Percentiles rank a stretch among this genome's conserved stretches.
Conservation (phyloP, 2,888 invertebrate species). For the Tethea ocularis region DNA sequence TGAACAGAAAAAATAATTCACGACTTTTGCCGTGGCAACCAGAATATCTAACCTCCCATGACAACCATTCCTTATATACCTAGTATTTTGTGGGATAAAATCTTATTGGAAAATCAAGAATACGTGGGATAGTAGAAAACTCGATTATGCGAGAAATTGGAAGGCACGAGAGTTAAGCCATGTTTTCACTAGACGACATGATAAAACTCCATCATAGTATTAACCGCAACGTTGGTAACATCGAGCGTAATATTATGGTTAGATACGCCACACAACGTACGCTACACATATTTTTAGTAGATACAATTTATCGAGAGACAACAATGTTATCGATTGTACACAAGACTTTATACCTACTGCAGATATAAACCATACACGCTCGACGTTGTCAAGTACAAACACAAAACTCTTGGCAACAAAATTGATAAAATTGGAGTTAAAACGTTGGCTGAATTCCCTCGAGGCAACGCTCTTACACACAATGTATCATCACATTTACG, state of each 20-base stretch:
- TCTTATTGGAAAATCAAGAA: conserved; percentile 10
- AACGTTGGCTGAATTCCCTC: neutral
- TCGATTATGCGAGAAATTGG: conserved; percentile 52
- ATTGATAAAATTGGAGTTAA: neutral
- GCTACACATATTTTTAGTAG: neutral
- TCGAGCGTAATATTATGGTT: neutral
- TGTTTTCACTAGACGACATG: conserved; percentile 12
- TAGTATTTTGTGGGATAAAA: conserved; percentile 6
- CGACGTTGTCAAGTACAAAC: conserved; percentile 15
- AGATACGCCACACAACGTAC: neutral
- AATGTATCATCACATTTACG: neutral
- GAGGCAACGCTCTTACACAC: neutral
- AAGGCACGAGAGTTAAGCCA: conserved; percentile 31
- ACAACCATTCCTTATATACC: neutral
- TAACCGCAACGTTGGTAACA: neutral
- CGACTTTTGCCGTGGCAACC: too few relatives aligned
- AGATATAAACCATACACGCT: conserved; percentile 13
- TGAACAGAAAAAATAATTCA: too few relatives aligned
- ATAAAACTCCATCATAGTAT: conserved; percentile 5
- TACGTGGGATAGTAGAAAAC: conserved; percentile 28
- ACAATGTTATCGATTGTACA: conserved; percentile 3
- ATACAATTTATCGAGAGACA: neutral
- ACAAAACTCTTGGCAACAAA: conserved; percentile 2
- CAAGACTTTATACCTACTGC: neutral
- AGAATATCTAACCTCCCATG: too few relatives aligned